Percentiles rank a stretch among this genome's conserved stretches.
These are phyloP conservation scores for Manis crassicaudata DNA, from an alignment of 2,797 vertebrate species.

Conservation along the genomic window DNA sequence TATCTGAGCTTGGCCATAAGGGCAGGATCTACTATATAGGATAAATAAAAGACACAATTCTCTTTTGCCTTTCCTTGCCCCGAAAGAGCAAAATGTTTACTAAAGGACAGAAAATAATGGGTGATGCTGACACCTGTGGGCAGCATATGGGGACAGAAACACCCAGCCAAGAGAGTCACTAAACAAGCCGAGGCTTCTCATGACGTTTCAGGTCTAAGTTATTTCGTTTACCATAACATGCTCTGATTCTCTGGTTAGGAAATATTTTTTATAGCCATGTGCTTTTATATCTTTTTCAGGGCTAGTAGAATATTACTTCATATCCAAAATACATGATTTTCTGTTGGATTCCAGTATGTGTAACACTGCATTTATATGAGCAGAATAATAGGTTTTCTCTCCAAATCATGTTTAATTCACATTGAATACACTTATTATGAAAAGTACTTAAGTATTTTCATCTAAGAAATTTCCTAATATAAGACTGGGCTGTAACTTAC, in stretches of 20 bases:
- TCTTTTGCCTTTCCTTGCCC: not conserved
- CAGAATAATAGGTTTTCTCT: not conserved
- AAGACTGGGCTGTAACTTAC: not conserved
- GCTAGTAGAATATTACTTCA: not conserved
- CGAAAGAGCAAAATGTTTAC: not conserved
- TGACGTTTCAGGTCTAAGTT: not conserved
- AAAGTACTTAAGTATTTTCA: slow-evolving; percentile 22
- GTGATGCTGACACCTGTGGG: slow-evolving; percentile 64
- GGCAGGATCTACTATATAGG: no score
- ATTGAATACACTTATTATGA: not conserved
- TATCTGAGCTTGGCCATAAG: not conserved
- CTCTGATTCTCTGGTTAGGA: not conserved
- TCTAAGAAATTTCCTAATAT: not conserved
- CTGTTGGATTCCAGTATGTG: not conserved
- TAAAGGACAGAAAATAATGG: not conserved
- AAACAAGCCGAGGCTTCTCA: not conserved
- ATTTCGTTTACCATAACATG: not conserved
- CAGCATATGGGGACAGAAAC: not conserved
- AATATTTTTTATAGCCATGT: not conserved
- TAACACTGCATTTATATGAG: not conserved
- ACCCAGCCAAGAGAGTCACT: not conserved
- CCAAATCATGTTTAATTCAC: not conserved
- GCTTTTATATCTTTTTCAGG: slow-evolving; percentile 6
- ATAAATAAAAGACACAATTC: not conserved
- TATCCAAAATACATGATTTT: not conserved